phyloP scores from a whole-genome alignment of 2,888 invertebrate species.

The Drosophila siamana region DNA sequence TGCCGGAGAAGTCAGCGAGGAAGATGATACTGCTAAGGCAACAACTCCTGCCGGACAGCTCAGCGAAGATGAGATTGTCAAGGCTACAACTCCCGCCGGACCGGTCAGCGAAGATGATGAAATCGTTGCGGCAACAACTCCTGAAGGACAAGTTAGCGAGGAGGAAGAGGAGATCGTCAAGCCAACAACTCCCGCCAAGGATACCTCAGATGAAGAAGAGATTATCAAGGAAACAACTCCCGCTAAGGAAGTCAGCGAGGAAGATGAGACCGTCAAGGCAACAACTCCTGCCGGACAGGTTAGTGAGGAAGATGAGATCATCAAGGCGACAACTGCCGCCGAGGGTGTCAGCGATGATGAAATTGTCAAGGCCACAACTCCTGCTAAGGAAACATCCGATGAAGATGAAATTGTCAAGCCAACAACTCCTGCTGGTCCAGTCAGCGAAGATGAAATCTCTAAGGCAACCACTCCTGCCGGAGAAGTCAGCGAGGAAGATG shows the following conservation, averaged over 20 bases:
- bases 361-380: conserved; percentile 4
- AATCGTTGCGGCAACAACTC: not conserved
- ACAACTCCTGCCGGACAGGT: conserved; percentile 5
- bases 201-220: conserved; percentile 13
- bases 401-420: conserved; percentile 15
- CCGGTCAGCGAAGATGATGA: conserved; percentile 7
- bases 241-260: not conserved
- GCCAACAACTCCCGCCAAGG: conserved; percentile 29
- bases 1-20: conserved; percentile 1
- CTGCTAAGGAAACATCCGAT: not conserved
- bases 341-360: conserved; percentile 10
- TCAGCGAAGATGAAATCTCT: conserved; percentile 30
- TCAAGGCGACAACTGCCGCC: conserved; percentile 8
- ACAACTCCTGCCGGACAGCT: conserved; percentile 10
- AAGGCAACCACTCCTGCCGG: conserved; percentile 35
- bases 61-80: conserved; percentile 4
- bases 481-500: conserved; percentile 18
- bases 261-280: conserved; percentile 6
- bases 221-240: conserved; percentile 23
- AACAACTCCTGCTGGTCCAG: conserved; percentile 17
- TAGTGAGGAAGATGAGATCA: not conserved
- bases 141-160: conserved; percentile 16
- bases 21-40: conserved; percentile 19
- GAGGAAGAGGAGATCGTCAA: conserved; percentile 15
- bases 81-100: conserved; percentile 2